These are phyloP conservation scores for Australoheros facetus DNA, from an alignment of 2,797 vertebrate species.

Conservation along the genomic window DNA sequence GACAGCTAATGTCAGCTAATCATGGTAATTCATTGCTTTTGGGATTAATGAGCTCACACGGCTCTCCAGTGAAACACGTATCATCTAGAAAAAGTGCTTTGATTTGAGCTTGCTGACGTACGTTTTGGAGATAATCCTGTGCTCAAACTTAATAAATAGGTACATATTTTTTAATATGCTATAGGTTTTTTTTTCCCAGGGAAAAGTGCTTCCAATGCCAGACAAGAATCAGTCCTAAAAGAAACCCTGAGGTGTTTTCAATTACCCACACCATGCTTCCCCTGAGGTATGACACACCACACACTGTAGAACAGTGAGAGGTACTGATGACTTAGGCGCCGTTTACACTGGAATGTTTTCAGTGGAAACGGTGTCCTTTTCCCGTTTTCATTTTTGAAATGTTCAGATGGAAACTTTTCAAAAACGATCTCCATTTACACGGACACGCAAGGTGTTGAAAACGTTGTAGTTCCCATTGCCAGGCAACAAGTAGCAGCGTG, in stretches of 20 bases:
- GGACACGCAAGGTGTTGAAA: no score
- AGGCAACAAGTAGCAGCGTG: no score
- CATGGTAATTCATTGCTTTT: conserved; percentile 35
- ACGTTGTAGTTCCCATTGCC: no score
- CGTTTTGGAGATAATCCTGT: conserved; percentile 10
- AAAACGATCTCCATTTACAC: no score
- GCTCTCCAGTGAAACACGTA: conserved; percentile 8
- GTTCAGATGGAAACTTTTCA: no score
- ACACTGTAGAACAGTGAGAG: not conserved
- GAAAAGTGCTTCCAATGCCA: not conserved
- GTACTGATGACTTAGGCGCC: not conserved
- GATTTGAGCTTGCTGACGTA: conserved; percentile 22
- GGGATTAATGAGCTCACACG: conserved; percentile 39
- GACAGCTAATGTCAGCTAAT: conserved; percentile 47
- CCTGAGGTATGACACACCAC: conserved; percentile 28
- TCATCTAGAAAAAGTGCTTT: conserved; percentile 12
- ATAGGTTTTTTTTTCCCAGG: not conserved
- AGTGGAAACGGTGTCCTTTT: no score
- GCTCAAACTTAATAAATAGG: conserved; percentile 9
- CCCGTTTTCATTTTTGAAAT: no score
- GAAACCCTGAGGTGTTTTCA: not conserved
- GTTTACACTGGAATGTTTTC: no score
- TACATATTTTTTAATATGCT: not conserved
- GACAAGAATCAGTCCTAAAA: not conserved
- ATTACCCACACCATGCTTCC: conserved; percentile 4